These are phyloP conservation scores for Varanus salvator DNA, from an alignment of 2,113 vertebrate genomes.

Conservation along the genomic window DNA sequence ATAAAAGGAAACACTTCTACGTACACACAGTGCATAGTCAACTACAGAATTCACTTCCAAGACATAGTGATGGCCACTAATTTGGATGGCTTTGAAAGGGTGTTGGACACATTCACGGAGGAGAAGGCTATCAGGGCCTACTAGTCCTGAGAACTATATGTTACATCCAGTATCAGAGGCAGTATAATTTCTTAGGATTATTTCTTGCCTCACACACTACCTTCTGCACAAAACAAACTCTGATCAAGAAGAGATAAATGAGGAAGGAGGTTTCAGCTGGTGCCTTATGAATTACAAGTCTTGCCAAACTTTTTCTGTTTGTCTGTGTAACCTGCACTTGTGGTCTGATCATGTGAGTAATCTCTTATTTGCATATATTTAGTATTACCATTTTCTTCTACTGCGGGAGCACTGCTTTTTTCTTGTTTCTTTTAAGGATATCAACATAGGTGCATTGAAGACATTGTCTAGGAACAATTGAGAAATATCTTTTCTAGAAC, in stretches of 20 bases:
- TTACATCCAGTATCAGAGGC: too few relatives aligned
- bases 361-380: neutral
- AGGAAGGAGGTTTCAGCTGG: neutral
- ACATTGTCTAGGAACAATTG: too few relatives aligned
- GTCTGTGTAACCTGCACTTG: fast-evolving
- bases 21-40: too few relatives aligned
- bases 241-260: neutral
- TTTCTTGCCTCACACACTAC: neutral
- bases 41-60: too few relatives aligned
- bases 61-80: too few relatives aligned
- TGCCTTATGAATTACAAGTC: fast-evolving
- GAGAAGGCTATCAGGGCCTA: too few relatives aligned
- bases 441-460: too few relatives aligned
- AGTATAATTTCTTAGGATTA: neutral
- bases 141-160: too few relatives aligned
- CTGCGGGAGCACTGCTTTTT: neutral
- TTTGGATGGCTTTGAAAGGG: too few relatives aligned
- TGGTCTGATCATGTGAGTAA: neutral
- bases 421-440: neutral
- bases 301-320: fast-evolving
- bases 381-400: fast-evolving
- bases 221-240: neutral
- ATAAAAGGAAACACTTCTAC: too few relatives aligned
- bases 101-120: too few relatives aligned
- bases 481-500: neutral